Evolutionary conservation across 2,888 invertebrate species (phyloP).

Genomic region (Sipha maydis): DNA sequence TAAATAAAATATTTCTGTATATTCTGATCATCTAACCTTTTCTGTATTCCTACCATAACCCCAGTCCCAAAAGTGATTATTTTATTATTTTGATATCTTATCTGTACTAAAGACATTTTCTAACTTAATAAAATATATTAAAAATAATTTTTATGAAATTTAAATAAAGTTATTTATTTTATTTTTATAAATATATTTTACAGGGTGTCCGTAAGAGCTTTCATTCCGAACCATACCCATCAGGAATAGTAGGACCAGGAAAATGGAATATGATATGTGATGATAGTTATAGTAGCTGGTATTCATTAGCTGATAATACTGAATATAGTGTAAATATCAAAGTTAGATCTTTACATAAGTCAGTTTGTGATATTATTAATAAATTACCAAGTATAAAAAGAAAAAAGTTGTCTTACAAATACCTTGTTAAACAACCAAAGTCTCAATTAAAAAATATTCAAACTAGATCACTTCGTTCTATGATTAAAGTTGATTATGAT

Average conservation of each 20-base stretch:
- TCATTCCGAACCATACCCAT: slow-evolving; percentile 1
- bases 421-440: neutral
- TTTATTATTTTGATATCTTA: too few relatives aligned
- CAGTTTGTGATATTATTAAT: slow-evolving; percentile 33
- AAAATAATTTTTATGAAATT: too few relatives aligned
- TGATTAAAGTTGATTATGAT: neutral
- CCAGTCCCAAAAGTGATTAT: too few relatives aligned
- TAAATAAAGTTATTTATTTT: too few relatives aligned
- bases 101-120: too few relatives aligned
- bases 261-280: slow-evolving; percentile 48
- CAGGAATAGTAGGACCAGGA: slow-evolving; percentile 6
- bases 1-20: too few relatives aligned
- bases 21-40: too few relatives aligned
- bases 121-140: too few relatives aligned
- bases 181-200: slow-evolving; percentile 9
- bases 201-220: neutral
- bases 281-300: slow-evolving; percentile 34
- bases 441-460: neutral
- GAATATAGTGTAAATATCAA: slow-evolving; percentile 20
- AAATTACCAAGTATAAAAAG: slow-evolving; percentile 7
- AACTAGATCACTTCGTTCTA: slow-evolving; percentile 18
- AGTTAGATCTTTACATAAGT: slow-evolving; percentile 18
- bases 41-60: too few relatives aligned
- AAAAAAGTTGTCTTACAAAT: neutral
- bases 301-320: slow-evolving; percentile 18